Conservation (phyloP, 2,797 vertebrate species). For the Pipistrellus nathusii region DNA sequence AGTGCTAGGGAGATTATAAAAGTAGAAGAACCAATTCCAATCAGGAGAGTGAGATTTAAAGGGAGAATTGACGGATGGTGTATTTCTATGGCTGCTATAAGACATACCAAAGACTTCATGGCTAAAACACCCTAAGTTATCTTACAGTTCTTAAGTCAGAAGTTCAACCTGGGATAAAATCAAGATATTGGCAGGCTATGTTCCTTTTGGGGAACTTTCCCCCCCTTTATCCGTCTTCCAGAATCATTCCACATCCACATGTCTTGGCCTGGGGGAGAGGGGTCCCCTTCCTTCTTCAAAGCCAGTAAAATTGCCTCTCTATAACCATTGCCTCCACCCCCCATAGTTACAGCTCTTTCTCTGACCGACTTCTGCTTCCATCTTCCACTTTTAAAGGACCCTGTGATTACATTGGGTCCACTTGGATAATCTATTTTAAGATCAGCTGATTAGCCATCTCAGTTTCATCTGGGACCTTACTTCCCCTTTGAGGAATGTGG, state of each 20-base stretch:
- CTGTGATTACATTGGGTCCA: neutral
- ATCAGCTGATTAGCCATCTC: neutral
- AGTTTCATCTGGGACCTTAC: neutral
- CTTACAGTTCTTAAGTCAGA: neutral
- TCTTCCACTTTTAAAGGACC: conserved; percentile 13
- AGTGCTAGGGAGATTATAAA: neutral
- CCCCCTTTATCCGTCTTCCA: neutral
- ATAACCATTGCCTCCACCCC: neutral
- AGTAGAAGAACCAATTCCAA: neutral
- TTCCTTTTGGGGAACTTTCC: neutral
- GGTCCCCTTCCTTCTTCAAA: neutral
- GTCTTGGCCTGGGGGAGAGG: neutral
- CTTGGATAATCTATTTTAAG: neutral
- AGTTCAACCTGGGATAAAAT: neutral
- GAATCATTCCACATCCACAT: neutral
- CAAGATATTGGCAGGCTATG: neutral
- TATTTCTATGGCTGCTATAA: neutral
- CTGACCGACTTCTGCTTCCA: neutral
- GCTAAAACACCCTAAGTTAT: neutral
- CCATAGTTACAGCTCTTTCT: neutral
- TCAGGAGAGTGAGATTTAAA: neutral
- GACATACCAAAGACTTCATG: neutral
- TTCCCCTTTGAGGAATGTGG: neutral
- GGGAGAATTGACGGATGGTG: neutral
- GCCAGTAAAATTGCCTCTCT: neutral